Conservation (phyloP, 2,113 vertebrate species). For the Rutilus rutilus region DNA sequence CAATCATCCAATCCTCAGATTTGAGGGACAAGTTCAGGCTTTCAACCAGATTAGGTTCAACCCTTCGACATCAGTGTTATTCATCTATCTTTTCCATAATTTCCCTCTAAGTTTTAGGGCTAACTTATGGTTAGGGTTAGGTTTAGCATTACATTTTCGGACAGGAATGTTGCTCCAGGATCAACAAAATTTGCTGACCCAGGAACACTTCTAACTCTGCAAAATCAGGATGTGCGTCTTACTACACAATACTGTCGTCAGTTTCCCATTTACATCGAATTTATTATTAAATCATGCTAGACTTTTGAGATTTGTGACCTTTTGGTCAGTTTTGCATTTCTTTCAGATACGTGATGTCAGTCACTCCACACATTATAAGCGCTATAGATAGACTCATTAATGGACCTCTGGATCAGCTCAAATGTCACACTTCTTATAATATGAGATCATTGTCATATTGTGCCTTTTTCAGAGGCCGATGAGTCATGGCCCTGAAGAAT, state of each 20-base stretch:
- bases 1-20: too few relatives aligned
- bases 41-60: too few relatives aligned
- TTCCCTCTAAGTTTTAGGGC: too few relatives aligned
- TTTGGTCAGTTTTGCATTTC: neutral
- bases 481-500: neutral
- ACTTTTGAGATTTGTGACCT: neutral
- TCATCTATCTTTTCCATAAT: too few relatives aligned
- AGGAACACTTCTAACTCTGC: too few relatives aligned
- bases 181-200: too few relatives aligned
- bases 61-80: too few relatives aligned
- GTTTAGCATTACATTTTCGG: too few relatives aligned
- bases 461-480: neutral
- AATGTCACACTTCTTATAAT: neutral
- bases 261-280: neutral
- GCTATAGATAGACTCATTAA: neutral
- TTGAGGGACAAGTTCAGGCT: too few relatives aligned
- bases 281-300: neutral
- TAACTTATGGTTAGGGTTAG: too few relatives aligned
- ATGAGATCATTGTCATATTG: neutral
- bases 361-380: neutral
- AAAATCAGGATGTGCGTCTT: too few relatives aligned
- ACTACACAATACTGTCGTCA: neutral
- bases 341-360: neutral
- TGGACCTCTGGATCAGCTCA: neutral
- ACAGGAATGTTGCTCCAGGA: too few relatives aligned